Conservation (phyloP, 2,113 vertebrate species). For the Cyanocitta stelleri region DNA sequence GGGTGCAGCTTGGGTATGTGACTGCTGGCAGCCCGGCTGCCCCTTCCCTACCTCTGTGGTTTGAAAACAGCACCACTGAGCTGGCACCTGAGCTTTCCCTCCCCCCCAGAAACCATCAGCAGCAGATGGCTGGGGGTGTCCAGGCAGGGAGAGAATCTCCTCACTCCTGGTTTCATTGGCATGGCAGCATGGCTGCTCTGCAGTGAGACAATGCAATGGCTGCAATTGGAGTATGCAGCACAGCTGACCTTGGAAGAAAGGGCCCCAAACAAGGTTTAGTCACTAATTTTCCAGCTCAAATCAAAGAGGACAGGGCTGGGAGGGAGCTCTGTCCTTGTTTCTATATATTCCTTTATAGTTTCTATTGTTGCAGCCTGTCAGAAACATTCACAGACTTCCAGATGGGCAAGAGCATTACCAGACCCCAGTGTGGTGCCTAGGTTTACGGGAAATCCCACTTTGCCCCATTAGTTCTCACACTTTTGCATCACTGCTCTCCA, state of each 20-base stretch:
- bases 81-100: background rate
- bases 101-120: background rate
- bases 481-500: background rate
- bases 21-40: background rate
- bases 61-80: background rate
- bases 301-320: background rate
- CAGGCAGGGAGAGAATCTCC: background rate
- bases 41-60: fast-evolving
- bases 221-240: background rate
- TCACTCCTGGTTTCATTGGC: background rate
- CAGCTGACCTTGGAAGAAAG: background rate
- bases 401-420: background rate
- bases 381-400: background rate
- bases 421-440: background rate
- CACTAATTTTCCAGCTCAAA: background rate
- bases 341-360: background rate
- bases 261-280: background rate
- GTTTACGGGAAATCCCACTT: background rate
- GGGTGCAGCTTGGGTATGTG: fast-evolving
- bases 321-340: background rate
- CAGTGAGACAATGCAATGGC: background rate
- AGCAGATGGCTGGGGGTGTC: background rate
- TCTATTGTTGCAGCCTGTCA: background rate
- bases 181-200: fast-evolving
- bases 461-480: background rate